These are phyloP conservation scores for Drosophila teissieri DNA, from an alignment of 1,140 invertebrate genomes.

Conservation along the genomic window DNA sequence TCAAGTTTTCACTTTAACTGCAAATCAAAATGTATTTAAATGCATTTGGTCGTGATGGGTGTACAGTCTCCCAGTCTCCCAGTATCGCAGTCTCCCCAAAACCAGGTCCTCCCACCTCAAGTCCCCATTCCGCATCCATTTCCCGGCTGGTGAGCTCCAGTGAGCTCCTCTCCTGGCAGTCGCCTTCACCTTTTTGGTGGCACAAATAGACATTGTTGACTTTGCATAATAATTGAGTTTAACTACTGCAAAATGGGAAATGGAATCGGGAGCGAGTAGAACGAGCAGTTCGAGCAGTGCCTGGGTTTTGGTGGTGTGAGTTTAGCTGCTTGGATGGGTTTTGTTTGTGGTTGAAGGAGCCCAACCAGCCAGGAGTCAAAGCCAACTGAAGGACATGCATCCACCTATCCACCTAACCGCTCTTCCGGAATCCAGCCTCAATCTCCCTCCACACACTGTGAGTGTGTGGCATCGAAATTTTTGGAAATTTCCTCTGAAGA, in stretches of 20 bases:
- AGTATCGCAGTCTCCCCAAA: constrained; percentile 1
- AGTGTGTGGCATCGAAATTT: constrained; percentile 65
- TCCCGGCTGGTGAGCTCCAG: not conserved
- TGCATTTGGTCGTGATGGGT: constrained; percentile 69
- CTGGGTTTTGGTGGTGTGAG: constrained; percentile 35
- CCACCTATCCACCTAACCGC: constrained; percentile 12
- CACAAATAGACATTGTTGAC: constrained; percentile 81
- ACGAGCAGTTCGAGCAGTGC: not conserved
- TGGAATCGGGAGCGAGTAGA: not conserved
- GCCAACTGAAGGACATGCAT: constrained; percentile 60
- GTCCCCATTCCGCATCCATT: not conserved
- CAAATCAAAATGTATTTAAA: constrained; percentile 83
- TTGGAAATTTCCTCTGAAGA: constrained; percentile 66
- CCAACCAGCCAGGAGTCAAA: constrained; percentile 53
- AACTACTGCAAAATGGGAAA: constrained; percentile 70
- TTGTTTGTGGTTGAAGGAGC: constrained; percentile 69
- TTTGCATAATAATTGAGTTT: constrained; percentile 83
- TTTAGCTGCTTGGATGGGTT: constrained; percentile 77
- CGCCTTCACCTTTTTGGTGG: constrained; percentile 64
- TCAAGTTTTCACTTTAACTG: constrained; percentile 72
- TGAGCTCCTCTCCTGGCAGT: constrained; percentile 3
- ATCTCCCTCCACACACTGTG: not conserved
- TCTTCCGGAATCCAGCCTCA: not conserved
- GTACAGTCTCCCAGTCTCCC: constrained; percentile 8
- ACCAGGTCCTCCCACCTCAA: not conserved